phyloP scores from a whole-genome alignment of 2,888 invertebrate genomes.

The Oscheius myriophilus region DNA sequence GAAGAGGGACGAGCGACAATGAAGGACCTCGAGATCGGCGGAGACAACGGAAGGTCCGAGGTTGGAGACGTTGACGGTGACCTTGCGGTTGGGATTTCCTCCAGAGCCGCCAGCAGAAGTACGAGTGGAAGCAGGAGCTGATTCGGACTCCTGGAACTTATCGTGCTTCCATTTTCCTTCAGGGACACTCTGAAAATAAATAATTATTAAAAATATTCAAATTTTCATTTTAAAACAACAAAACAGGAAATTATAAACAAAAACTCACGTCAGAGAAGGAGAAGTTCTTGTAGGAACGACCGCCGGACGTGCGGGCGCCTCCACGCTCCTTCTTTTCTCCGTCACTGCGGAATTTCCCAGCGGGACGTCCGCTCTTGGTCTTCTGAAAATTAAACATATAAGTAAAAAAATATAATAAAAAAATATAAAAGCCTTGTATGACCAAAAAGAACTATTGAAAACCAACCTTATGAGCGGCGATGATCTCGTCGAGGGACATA shows the following conservation, averaged over 20 bases:
- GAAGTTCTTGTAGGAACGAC: not conserved
- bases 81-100: slow-evolving; percentile 22
- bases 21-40: slow-evolving; percentile 37
- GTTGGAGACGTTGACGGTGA: slow-evolving; percentile 32
- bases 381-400: slow-evolving; percentile 11
- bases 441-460: not conserved
- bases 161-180: slow-evolving; percentile 29
- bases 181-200: slow-evolving; percentile 17
- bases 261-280: slow-evolving; percentile 17
- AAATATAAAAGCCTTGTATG: not conserved
- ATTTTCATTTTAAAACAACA: not conserved
- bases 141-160: slow-evolving; percentile 11
- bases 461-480: slow-evolving; percentile 17
- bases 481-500: slow-evolving; percentile 33
- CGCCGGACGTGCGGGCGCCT: slow-evolving; percentile 1
- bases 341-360: slow-evolving; percentile 22
- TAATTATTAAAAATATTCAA: not conserved
- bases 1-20: slow-evolving; percentile 2
- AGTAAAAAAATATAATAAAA: slow-evolving; percentile 1
- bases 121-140: not conserved
- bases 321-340: slow-evolving; percentile 10
- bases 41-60: slow-evolving; percentile 19
- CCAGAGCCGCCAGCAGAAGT: slow-evolving; percentile 15
- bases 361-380: not conserved
- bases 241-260: not conserved